Conservation (phyloP, 2,797 vertebrate genomes). For the Lophura swinhoii region DNA sequence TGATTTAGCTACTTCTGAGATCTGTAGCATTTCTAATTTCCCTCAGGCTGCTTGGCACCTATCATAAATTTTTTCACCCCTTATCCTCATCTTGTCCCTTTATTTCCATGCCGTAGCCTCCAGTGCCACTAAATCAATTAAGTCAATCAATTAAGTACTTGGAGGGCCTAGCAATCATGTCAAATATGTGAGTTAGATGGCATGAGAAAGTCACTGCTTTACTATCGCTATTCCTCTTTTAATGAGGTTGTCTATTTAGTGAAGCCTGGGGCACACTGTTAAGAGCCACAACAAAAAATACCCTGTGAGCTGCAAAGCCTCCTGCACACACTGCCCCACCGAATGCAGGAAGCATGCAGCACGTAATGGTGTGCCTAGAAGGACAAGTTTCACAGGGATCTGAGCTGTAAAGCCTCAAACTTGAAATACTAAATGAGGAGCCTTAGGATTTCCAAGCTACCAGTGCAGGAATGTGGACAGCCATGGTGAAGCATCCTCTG, state of each 20-base stretch:
- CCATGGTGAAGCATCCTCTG: neutral
- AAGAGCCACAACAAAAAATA: constrained; percentile 48
- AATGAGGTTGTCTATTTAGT: constrained; percentile 72
- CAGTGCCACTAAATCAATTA: constrained; percentile 76
- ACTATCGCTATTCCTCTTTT: constrained; percentile 64
- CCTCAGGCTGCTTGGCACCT: constrained; percentile 57
- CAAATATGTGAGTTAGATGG: constrained; percentile 68
- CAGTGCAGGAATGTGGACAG: neutral
- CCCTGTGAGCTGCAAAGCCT: constrained; percentile 28
- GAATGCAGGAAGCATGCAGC: neutral
- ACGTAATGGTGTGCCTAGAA: neutral
- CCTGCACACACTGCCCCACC: neutral
- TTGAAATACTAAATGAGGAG: rapidly evolving
- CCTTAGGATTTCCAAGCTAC: rapidly evolving
- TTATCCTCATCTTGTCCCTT: constrained; percentile 65
- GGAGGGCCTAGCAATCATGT: constrained; percentile 72
- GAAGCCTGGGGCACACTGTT: constrained; percentile 50
- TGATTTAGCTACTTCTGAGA: constrained; percentile 68
- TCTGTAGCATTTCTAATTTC: constrained; percentile 72
- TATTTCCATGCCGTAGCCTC: constrained; percentile 67
- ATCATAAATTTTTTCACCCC: constrained; percentile 73
- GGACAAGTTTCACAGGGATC: neutral
- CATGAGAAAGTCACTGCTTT: constrained; percentile 61
- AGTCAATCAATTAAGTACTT: constrained; percentile 76
- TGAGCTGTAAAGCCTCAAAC: neutral